A percentile compares a stretch with the other conserved stretches of the same genome.
phyloP scores from a whole-genome alignment of 2,113 vertebrate genomes.

The Apodemus speciosus region DNA sequence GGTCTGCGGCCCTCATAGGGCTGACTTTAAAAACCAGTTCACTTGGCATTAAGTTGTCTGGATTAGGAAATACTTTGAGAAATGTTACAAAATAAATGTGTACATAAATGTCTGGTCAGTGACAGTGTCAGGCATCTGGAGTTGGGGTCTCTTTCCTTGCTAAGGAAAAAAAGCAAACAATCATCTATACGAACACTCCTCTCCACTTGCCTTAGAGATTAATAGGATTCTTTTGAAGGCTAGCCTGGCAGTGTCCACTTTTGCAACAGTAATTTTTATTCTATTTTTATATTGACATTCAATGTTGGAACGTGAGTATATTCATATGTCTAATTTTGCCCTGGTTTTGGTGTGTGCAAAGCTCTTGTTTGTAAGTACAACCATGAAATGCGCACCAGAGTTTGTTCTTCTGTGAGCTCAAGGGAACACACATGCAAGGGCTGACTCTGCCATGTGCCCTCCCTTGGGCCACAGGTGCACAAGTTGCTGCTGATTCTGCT shows the following conservation, averaged over 20 bases:
- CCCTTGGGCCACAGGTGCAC: neutral
- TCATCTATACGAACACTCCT: neutral
- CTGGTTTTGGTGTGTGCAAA: neutral
- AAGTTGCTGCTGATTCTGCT: neutral
- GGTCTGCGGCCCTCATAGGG: neutral
- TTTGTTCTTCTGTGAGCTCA: slow-evolving; percentile 22
- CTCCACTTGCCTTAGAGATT: neutral
- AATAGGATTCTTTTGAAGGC: neutral
- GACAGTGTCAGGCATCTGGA: neutral
- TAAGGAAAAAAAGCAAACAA: neutral
- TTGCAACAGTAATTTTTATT: neutral
- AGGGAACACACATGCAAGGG: neutral
- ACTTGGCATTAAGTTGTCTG: slow-evolving; percentile 2
- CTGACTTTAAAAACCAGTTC: neutral
- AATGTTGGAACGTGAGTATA: neutral
- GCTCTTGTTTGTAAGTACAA: neutral
- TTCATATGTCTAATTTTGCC: neutral
- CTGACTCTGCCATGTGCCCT: neutral
- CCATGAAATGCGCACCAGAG: neutral
- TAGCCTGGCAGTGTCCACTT: neutral
- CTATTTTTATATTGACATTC: slow-evolving; percentile 20
- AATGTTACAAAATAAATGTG: neutral
- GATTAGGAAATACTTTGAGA: slow-evolving; percentile 20
- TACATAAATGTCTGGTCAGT: neutral
- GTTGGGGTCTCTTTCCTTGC: neutral